phyloP scores from a whole-genome alignment of 35 echinoderm and acorn worm genomes.

The Ptychodera flava region DNA sequence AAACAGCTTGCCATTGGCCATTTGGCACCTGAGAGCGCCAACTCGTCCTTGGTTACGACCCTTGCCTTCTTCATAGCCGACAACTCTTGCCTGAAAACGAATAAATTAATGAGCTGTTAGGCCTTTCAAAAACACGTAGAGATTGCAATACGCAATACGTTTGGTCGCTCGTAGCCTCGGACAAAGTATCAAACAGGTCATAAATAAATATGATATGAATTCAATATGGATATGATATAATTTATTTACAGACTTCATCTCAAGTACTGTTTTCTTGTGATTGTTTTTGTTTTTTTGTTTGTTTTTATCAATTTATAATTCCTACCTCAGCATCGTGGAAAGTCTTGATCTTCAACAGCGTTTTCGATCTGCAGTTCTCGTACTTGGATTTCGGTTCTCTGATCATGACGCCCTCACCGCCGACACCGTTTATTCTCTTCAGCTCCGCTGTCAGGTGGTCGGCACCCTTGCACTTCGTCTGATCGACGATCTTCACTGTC shows the following conservation, averaged over 20 bases:
- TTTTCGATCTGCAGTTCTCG: background rate
- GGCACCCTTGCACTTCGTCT: background rate
- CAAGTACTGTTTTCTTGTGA: too few relatives aligned
- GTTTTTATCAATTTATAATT: too few relatives aligned
- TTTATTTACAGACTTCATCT: too few relatives aligned
- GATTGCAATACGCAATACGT: too few relatives aligned
- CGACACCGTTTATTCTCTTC: background rate
- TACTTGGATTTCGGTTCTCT: conserved; percentile 10
- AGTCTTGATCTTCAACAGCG: conserved; percentile 24
- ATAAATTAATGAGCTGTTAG: too few relatives aligned
- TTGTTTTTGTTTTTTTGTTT: too few relatives aligned
- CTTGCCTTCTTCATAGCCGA: conserved; percentile 11
- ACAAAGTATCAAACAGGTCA: too few relatives aligned
- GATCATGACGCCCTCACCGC: conserved; percentile 35
- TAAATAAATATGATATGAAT: too few relatives aligned
- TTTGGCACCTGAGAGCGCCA: conserved; percentile 5
- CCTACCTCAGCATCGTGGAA: conserved; percentile 33
- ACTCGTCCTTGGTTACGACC: background rate
- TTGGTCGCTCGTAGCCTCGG: too few relatives aligned
- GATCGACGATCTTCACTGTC: conserved; percentile 11
- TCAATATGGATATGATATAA: too few relatives aligned
- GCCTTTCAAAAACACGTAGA: too few relatives aligned
- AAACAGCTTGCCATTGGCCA: conserved; percentile 22
- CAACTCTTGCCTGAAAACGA: background rate
- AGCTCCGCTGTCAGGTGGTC: conserved; percentile 7